Base-by-base conservation (phyloP, 2,888 invertebrate genomes). In the Lithophane leautieri region DNA sequence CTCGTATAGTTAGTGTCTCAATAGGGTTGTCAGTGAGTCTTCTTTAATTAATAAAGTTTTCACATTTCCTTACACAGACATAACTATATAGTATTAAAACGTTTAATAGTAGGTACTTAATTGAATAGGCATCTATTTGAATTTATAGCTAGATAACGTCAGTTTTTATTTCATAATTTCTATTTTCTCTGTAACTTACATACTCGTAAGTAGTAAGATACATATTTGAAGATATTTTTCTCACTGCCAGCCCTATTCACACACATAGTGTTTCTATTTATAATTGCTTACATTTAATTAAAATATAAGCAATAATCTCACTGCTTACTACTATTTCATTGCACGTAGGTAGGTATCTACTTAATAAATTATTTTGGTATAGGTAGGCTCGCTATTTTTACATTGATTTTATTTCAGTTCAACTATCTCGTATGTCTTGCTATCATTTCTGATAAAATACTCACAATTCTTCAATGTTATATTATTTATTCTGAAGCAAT, bases 1-100 rank as follows among this genome's bases (percentile, higher is more conserved):
- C 88, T 92, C 89, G 89, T 85, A 89, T 90, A 91, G 91, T 92
- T 92, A 90, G 88, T 87, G 87, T 90, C 89, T 90, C 89, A 90
- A 88, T 85, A 92, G 93, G 93, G 91, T 83, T 93, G 92, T 88
- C 92, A 86, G 54, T 77, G 80, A 63, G 65, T 70, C 25, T 63
- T 65, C 54, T 63, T 56, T 85, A 74, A 78, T 82, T 85, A 66
- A 58, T 58, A 40, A 7, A 65, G 44, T 70, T 69, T 54, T 65
- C 47, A 54, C 25, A n/a, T 58, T 62, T 52, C 1, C 34, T 80
- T n/a, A 1, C 4, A 6, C 4, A 34, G 4, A 42, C 47, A 0
- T 44, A 25, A 2, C n/a, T n/a, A 40, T 25, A 8, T 68, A 16
- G 40, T 54, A 63, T 63, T 47, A 40, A 28, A 28, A 56, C 11